Percentiles rank a stretch among this genome's conserved stretches.
Evolutionary conservation across 1,140 invertebrate genomes (phyloP).

Genomic region (Drosophila lacteicornis): DNA sequence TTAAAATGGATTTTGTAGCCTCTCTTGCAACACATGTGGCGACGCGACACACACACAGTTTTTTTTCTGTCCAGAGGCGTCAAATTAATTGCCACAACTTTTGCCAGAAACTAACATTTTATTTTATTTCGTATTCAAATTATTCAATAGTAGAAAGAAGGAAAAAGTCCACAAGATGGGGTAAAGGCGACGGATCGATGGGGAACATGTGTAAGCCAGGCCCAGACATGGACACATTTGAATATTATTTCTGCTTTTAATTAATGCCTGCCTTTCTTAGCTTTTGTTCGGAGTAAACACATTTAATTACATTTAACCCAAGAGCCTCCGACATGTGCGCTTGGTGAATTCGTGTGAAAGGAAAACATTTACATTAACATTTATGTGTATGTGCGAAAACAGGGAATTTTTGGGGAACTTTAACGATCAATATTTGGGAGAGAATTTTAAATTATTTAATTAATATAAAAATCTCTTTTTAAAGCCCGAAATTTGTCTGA

Average conservation of each 20-base stretch:
- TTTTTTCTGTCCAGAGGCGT: slow-evolving; percentile 48
- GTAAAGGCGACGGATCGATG: slow-evolving; percentile 24
- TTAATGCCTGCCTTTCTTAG: slow-evolving; percentile 36
- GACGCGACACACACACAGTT: slow-evolving; percentile 19
- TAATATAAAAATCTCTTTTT: background rate
- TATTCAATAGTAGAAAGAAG: slow-evolving; percentile 21
- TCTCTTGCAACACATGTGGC: slow-evolving; percentile 44
- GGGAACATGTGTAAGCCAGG: slow-evolving; percentile 46
- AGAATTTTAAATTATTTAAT: background rate
- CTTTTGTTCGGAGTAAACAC: slow-evolving; percentile 25
- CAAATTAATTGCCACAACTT: slow-evolving; percentile 73
- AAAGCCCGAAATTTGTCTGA: background rate
- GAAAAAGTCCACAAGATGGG: background rate
- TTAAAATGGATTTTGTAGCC: slow-evolving; percentile 66
- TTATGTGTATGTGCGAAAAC: background rate
- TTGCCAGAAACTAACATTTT: slow-evolving; percentile 51
- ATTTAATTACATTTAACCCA: slow-evolving; percentile 45
- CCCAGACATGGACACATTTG: slow-evolving; percentile 43
- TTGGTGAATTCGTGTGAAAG: slow-evolving; percentile 29
- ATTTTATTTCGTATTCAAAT: slow-evolving; percentile 44
- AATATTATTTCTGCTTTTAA: slow-evolving; percentile 43
- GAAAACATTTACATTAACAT: slow-evolving; percentile 30
- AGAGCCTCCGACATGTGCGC: slow-evolving; percentile 7
- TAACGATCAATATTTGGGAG: slow-evolving; percentile 3
- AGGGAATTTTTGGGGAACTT: background rate